Evolutionary conservation across 2,888 invertebrate species (phyloP).

Genomic region (Alentia gelatinosa): DNA sequence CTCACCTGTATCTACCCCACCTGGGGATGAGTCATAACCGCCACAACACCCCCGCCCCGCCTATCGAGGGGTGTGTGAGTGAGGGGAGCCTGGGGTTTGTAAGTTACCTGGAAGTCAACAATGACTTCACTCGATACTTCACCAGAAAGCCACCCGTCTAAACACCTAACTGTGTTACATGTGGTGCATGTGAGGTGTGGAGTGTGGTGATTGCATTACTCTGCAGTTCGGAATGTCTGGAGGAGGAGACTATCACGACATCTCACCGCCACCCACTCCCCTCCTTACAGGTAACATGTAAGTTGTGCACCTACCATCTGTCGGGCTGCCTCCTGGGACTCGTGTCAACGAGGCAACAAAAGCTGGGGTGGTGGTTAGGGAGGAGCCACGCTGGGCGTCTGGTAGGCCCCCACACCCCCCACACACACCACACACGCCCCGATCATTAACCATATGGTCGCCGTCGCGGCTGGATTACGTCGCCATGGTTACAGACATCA

Average conservation of each 20-base stretch:
- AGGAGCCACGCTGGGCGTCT: too few species aligned
- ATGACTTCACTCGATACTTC: too few species aligned
- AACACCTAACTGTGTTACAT: too few species aligned
- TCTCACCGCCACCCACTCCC: background rate
- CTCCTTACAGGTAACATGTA: background rate
- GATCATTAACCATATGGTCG: conserved; percentile 46
- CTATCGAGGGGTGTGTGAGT: too few species aligned
- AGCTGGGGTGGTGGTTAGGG: background rate
- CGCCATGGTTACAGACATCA: conserved; percentile 32
- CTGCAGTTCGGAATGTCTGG: background rate
- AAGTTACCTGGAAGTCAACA: too few species aligned
- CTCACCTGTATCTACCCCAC: too few species aligned
- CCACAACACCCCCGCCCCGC: too few species aligned
- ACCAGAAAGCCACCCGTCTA: too few species aligned
- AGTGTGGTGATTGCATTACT: background rate
- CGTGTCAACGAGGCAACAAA: conserved; percentile 19
- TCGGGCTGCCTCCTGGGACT: background rate
- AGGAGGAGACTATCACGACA: too few species aligned
- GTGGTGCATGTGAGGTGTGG: too few species aligned
- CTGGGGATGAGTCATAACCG: too few species aligned
- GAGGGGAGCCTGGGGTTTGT: too few species aligned
- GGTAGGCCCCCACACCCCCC: background rate
- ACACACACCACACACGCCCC: background rate
- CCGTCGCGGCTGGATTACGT: conserved; percentile 29
- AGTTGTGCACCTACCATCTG: conserved; percentile 2